Conservation (phyloP, 2,113 vertebrate species). For the Uria lomvia region DNA sequence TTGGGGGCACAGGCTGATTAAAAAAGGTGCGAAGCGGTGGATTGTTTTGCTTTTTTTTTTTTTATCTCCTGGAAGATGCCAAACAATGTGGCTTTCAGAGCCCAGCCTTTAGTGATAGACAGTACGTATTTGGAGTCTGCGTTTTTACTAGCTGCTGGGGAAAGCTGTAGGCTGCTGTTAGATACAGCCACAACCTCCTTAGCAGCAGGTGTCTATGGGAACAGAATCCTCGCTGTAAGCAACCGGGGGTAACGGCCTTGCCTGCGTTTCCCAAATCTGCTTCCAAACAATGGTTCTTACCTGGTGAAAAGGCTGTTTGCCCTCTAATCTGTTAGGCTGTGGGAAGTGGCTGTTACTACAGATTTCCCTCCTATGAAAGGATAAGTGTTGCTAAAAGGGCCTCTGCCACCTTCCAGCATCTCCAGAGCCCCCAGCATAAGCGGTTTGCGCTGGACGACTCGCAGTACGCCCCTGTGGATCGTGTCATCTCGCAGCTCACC, state of each 20-base stretch:
- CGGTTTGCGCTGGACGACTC: constrained; percentile 71
- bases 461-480: constrained; percentile 73
- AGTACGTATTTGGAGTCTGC: neutral
- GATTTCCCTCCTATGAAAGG: neutral
- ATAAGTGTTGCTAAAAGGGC: neutral
- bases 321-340: neutral
- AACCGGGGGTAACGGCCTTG: neutral
- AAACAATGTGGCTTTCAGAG: neutral
- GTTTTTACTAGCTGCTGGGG: neutral
- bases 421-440: constrained; percentile 78
- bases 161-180: neutral
- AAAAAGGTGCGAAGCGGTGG: neutral
- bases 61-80: neutral
- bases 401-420: constrained; percentile 72
- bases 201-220: neutral
- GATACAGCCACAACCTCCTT: neutral
- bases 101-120: neutral
- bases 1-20: neutral
- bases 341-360: neutral
- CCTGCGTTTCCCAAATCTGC: neutral
- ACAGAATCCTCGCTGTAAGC: neutral
- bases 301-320: neutral
- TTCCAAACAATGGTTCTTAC: neutral
- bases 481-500: constrained; percentile 72
- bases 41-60: too few species aligned